A percentile compares a stretch with the other conserved stretches of the same genome.
Evolutionary conservation across 2,113 vertebrate genomes (phyloP).

Genomic region (Lampris incognitus): DNA sequence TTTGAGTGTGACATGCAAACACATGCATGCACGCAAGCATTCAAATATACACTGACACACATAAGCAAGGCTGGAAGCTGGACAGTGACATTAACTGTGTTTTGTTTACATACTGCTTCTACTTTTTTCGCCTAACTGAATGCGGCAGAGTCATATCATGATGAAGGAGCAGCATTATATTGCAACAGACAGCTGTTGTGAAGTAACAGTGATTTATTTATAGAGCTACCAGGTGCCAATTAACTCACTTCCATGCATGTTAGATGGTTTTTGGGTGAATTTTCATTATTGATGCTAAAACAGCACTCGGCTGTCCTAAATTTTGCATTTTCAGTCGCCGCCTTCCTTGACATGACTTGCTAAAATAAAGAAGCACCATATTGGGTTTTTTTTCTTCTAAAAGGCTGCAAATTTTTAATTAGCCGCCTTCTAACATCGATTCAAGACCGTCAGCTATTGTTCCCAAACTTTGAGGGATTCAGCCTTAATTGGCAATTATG

Average conservation of each 20-base stretch:
- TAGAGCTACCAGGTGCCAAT: constrained; percentile 14
- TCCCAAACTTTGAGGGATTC: constrained; percentile 64
- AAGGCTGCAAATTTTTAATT: constrained; percentile 53
- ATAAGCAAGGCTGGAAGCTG: constrained; percentile 27
- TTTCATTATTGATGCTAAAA: not conserved
- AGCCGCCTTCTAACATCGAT: constrained; percentile 47
- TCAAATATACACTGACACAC: constrained; percentile 10
- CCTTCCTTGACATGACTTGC: not conserved
- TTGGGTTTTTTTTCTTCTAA: constrained; percentile 10
- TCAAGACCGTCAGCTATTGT: constrained; percentile 56
- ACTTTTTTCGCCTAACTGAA: constrained; percentile 35
- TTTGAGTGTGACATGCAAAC: constrained; percentile 4
- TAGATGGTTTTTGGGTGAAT: constrained; percentile 22
- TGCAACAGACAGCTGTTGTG: constrained; percentile 28
- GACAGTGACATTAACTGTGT: constrained; percentile 30
- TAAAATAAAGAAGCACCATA: not conserved
- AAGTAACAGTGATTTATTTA: constrained; percentile 57
- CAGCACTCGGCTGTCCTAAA: not conserved
- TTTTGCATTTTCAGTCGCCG: not conserved
- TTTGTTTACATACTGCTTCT: constrained; percentile 31
- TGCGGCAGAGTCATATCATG: constrained; percentile 16
- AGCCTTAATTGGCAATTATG: constrained; percentile 70
- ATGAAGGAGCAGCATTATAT: constrained; percentile 14
- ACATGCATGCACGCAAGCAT: not conserved
- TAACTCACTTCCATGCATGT: constrained; percentile 45